Evolutionary conservation across 2,888 invertebrate species (phyloP).

Genomic region (Anodontia alba): DNA sequence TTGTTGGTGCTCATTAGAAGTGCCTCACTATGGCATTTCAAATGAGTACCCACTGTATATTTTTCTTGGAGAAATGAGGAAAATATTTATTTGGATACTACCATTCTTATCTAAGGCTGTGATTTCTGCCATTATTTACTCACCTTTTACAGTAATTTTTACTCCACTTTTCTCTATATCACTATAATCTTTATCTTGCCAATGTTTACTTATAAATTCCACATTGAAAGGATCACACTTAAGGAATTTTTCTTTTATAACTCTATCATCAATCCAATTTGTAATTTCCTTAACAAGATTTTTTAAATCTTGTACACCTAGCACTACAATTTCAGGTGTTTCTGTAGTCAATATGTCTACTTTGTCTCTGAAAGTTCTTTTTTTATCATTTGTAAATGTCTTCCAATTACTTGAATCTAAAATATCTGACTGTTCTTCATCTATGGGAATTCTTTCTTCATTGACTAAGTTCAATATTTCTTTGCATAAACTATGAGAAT

Average conservation of each 20-base stretch:
- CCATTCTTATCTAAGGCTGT: no score
- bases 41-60: no score
- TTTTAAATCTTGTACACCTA: slow-evolving; percentile 46
- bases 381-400: slow-evolving; percentile 38
- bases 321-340: slow-evolving; percentile 34
- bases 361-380: slow-evolving; percentile 36
- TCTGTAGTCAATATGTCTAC: slow-evolving; percentile 48
- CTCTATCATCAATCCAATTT: slow-evolving; percentile 50
- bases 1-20: no score
- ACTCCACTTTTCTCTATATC: slow-evolving; percentile 50
- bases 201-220: slow-evolving; percentile 51
- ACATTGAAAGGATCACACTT: slow-evolving; percentile 40
- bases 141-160: slow-evolving; percentile 43
- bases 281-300: slow-evolving; percentile 43
- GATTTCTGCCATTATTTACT: no score
- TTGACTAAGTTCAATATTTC: slow-evolving; percentile 37
- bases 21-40: no score
- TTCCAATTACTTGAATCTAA: slow-evolving; percentile 53
- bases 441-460: slow-evolving; percentile 41
- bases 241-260: slow-evolving; percentile 41
- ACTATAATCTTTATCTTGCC: slow-evolving; percentile 43
- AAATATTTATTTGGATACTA: no score
- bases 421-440: slow-evolving; percentile 36
- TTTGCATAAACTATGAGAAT: slow-evolving; percentile 36
- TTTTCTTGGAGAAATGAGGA: no score